These are phyloP conservation scores for Crenuchus spilurus DNA, from an alignment of 2,797 vertebrate species.

Conservation along the genomic window DNA sequence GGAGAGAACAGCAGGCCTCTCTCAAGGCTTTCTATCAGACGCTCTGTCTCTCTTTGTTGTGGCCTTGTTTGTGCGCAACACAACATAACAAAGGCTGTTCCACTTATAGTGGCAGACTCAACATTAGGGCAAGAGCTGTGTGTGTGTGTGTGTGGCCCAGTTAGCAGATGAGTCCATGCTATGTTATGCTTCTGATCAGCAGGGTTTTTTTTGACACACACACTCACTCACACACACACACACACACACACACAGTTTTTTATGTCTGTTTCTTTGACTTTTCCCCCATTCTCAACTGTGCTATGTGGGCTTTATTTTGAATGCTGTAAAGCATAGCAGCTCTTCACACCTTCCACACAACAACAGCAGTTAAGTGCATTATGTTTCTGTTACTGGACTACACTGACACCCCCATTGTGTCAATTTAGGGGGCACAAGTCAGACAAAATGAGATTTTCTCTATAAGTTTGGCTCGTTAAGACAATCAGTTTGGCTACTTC, in stretches of 20 bases:
- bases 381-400: slow-evolving; percentile 12
- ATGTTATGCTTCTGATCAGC: slow-evolving; percentile 42
- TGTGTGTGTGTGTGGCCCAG: slow-evolving; percentile 32
- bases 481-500: slow-evolving; percentile 55
- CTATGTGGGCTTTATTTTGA: slow-evolving; percentile 33
- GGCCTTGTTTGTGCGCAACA: slow-evolving; percentile 30
- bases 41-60: slow-evolving; percentile 35
- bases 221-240: slow-evolving; percentile 6
- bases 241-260: too few species aligned
- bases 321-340: slow-evolving; percentile 13
- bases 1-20: slow-evolving; percentile 21
- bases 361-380: slow-evolving; percentile 11
- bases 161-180: slow-evolving; percentile 28
- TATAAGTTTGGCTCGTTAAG: slow-evolving; percentile 55
- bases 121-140: slow-evolving; percentile 36
- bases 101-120: slow-evolving; percentile 43
- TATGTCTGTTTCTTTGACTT: slow-evolving; percentile 36
- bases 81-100: slow-evolving; percentile 47
- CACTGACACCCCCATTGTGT: slow-evolving; percentile 39
- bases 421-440: slow-evolving; percentile 46
- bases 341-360: slow-evolving; percentile 43
- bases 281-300: slow-evolving; percentile 1
- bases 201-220: slow-evolving; percentile 23
- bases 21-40: slow-evolving; percentile 32
- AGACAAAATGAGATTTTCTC: neutral